Conservation (phyloP, 2,113 vertebrate genomes). For the Leucopsar rothschildi region DNA sequence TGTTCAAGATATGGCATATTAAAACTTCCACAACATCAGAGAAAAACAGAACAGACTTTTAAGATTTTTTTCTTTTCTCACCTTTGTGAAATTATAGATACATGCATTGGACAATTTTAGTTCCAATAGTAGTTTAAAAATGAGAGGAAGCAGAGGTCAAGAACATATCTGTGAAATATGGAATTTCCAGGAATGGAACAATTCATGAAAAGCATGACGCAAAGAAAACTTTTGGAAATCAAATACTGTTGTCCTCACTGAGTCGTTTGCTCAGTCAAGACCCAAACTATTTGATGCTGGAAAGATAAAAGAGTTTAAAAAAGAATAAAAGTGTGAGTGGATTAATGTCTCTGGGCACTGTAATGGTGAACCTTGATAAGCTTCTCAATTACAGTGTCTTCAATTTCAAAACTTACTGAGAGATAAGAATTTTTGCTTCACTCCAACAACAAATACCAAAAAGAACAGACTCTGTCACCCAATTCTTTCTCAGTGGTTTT, state of each 20-base stretch:
- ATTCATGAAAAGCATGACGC: not conserved
- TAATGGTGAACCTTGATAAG: not conserved
- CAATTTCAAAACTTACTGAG: not conserved
- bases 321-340: not conserved
- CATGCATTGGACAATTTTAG: not conserved
- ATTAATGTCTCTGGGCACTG: not conserved
- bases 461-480: not conserved
- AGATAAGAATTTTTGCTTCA: not conserved
- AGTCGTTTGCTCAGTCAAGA: not conserved
- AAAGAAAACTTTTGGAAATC: not conserved
- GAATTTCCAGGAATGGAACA: not conserved
- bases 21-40: not conserved
- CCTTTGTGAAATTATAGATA: not conserved
- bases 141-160: not conserved
- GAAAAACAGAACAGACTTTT: not conserved
- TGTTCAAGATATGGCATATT: not conserved
- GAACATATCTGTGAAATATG: not conserved
- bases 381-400: not conserved
- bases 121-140: not conserved
- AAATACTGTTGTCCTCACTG: not conserved
- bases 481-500: not conserved
- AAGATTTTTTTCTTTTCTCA: not conserved
- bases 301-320: not conserved
- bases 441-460: not conserved
- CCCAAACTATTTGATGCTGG: not conserved